These are phyloP conservation scores for Onchidella celtica DNA, from an alignment of 2,888 invertebrate species.

Conservation along the genomic window DNA sequence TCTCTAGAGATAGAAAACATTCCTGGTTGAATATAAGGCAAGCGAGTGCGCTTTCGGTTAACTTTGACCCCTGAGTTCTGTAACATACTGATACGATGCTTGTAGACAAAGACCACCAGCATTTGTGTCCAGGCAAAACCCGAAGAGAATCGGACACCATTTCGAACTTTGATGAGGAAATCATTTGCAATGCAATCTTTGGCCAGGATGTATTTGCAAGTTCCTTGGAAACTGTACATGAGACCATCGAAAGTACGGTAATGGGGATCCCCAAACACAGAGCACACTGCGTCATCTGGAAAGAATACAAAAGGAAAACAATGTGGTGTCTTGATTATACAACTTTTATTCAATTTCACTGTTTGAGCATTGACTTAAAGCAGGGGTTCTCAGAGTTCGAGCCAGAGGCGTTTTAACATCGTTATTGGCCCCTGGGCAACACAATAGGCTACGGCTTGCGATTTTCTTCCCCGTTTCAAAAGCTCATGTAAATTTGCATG, in stretches of 20 bases:
- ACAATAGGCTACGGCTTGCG: too few species aligned
- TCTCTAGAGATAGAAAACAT: constrained; percentile 82
- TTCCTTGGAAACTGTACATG: constrained; percentile 92
- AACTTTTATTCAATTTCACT: neutral
- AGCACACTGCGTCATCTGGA: constrained; percentile 91
- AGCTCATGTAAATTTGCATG: too few species aligned
- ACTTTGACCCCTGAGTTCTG: constrained; percentile 92
- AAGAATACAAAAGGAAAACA: constrained; percentile 10
- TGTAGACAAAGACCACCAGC: constrained; percentile 84
- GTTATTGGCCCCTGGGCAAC: too few species aligned
- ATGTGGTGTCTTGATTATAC: neutral
- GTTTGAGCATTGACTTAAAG: neutral
- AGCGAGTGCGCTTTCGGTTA: constrained; percentile 87
- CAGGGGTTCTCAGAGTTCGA: too few species aligned
- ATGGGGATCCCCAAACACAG: constrained; percentile 96
- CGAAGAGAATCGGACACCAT: constrained; percentile 89
- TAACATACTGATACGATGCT: constrained; percentile 83
- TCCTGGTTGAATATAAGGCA: constrained; percentile 85
- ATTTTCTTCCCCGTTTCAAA: too few species aligned
- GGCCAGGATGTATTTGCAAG: constrained; percentile 91
- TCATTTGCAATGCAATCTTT: constrained; percentile 87
- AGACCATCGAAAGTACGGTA: constrained; percentile 97
- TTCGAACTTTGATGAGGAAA: constrained; percentile 93
- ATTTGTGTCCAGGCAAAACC: constrained; percentile 95
- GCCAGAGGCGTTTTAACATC: too few species aligned